Evolutionary conservation across 2,797 vertebrate species (phyloP), one percentile per base, ranked within the genome.

Genomic region (Neosilurus hyrtlii): DNA sequence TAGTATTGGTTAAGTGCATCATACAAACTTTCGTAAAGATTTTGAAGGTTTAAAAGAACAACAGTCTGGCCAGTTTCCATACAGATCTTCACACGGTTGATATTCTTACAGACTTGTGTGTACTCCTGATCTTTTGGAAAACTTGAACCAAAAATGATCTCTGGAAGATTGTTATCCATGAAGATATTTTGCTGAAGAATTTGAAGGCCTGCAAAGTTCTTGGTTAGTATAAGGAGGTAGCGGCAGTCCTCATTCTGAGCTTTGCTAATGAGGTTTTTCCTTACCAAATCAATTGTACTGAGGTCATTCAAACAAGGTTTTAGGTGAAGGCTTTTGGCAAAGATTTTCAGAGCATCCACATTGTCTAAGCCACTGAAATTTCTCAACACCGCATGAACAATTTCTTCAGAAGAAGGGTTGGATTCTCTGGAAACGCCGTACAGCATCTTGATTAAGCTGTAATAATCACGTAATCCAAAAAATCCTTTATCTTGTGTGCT

Each of bases 1-100:
- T 99, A 99, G 92, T 99, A 99, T 79, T 99, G 98, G 88, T 99
- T 99, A 43, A 99, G 95, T 1, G 97, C 97, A 7, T 99, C 98
- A 0, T 99, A 99, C 11, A 99, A 95, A 89, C 98, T 99, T 95
- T 99, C 98, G 0, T 99, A 99, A 16, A 99, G 96, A 89, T 96
- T 98, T 72, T 98, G 98, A 88, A 99, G 90, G 90, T 99, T 99
- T 59, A 99, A 94, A 8, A 99, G 96, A 61, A 99, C 94, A 14
- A 96, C 95, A 76, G 88, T 97, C 90, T 94, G 93, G 73, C 98
- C 98, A 0, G 97, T 98, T 89, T 99, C 98, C 98, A 99, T 99
- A 91, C 98, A 99, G 82, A 97, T 93, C 90, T 99, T 99, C 20
- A 99, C 96, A 37, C 96, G 93, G 89, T 98, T 98, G 90, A 99